Evolutionary conservation across 2,797 vertebrate genomes (phyloP), one percentile per base, ranked within the genome.

Genomic region (Poecilia picta): DNA sequence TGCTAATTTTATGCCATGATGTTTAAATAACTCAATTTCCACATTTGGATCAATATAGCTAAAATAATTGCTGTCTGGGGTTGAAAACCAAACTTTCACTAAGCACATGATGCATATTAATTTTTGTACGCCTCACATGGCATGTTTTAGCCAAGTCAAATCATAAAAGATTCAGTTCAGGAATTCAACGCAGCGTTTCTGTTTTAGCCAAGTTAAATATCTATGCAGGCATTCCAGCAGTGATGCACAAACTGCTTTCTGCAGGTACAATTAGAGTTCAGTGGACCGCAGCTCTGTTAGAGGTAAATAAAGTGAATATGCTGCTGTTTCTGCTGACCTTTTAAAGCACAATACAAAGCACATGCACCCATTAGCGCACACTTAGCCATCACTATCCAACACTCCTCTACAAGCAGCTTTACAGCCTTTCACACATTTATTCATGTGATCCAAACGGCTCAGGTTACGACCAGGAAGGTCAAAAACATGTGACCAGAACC

Each of bases 261-360:
- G 55, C 55, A 33, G 74, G 55, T 62, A 45, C n/a, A 57, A 64
- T 75, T 25, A 68, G 31, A 66, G 12, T 18, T 39, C 36, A 51
- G 46, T 28, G 62, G 28, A 75, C 74, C 12, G 2, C 0, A 36
- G 46, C 16, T 8, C 4, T 49, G 20, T 28, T 4, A 70, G 49
- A 51, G 75, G 33, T 51, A 51, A 76, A 76, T 41, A 31, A 11
- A 51, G 62, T 28, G 46, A 25, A 46, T 8, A 31, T n/a, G n/a
- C 41, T 31, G n/a, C 16, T 23, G 43, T 33, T 46, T 10, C 25
- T 12, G 39, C 74, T 75, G 74, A 75, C 57, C 74, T 64, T 75
- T 75, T 36, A 75, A 75, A 47, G 45, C 57, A 75, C 74, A 64
- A 46, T 16, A 47, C 74, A 75, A 62, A 62, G 10, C 57, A 59